Evolutionary conservation across 1,140 invertebrate genomes (phyloP).

Genomic region (Eubasilissa regina): DNA sequence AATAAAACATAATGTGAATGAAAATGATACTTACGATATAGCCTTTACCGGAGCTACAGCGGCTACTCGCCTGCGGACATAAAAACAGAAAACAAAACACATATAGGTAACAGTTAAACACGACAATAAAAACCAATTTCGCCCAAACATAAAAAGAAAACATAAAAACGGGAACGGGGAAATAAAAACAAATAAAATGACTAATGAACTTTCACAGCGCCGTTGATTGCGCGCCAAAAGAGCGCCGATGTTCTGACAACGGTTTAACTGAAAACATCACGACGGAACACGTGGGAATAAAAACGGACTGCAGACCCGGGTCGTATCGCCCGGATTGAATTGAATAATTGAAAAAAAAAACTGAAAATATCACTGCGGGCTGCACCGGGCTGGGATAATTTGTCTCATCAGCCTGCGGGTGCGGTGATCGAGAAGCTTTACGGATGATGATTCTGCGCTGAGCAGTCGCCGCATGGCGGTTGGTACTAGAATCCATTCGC

Average conservation of each 20-base stretch:
- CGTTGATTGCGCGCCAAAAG: slow-evolving; percentile 26
- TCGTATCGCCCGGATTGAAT: neutral
- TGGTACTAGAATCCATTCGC: too few relatives aligned
- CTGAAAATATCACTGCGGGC: too few relatives aligned
- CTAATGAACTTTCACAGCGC: slow-evolving; percentile 53
- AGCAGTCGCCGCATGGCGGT: too few relatives aligned
- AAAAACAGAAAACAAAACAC: slow-evolving; percentile 61
- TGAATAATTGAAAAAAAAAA: slow-evolving; percentile 13
- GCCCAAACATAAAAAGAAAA: slow-evolving; percentile 56
- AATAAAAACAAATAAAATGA: slow-evolving; percentile 51
- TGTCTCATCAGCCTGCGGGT: neutral
- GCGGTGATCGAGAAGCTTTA: too few relatives aligned
- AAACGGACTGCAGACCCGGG: neutral
- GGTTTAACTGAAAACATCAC: slow-evolving; percentile 26
- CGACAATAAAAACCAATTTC: slow-evolving; percentile 56
- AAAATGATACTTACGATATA: slow-evolving; percentile 85
- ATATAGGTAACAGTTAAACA: slow-evolving; percentile 60
- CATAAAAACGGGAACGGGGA: slow-evolving; percentile 49
- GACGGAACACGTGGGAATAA: slow-evolving; percentile 21
- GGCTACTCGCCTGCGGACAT: slow-evolving; percentile 84
- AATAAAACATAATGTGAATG: slow-evolving; percentile 59
- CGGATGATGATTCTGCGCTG: too few relatives aligned
- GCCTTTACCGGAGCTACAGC: slow-evolving; percentile 90
- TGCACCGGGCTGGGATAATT: neutral
- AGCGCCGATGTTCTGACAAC: slow-evolving; percentile 11